Base-by-base conservation (phyloP, 2,113 vertebrate species). In the Vulpes vulpes region DNA sequence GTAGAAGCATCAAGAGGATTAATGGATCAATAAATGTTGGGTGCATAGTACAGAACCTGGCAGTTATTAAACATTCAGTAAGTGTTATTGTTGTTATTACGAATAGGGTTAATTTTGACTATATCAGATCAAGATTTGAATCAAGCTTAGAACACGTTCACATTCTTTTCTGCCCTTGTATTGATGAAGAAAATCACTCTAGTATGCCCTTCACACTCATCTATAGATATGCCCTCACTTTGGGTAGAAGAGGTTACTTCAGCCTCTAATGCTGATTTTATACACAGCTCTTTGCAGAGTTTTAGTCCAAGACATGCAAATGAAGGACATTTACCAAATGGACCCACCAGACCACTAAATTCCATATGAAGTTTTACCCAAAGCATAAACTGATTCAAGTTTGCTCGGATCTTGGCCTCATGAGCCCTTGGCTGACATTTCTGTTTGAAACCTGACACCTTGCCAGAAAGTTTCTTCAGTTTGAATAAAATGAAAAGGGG, bases 361-460 rank as follows among this genome's bases (percentile, higher is more conserved):
- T 74, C n/a, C 59, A 30, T 62, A 59, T 32, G 3, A 80, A 81
- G 80, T 94, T 89, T 94, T 93, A 88, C 22, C 76, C 38, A 55
- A 60, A 71, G 43, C 32, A 16, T 81, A 64, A 51, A 81, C 8
- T 67, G 43, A 86, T 59, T 76, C 74, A 93, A 79, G 74, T 95
- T 94, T 89, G n/a, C 71, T 94, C n/a, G 74, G 91, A 91, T 43
- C 38, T 84, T 93, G 85, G 49, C 76, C 59, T 95, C 6, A 0
- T 1, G 35, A 85, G 57, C 64, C 59, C 11, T 90, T 89, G 86
- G 71, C 83, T 97, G 83, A 92, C 78, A 86, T 97, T 96, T 97
- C 90, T 43, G 17, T 53, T 92, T 94, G 85, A 92, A 96, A 96
- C 89, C 74, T 89, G 76, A 94, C 76, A 91, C 38, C 27, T 22